Conservation (phyloP, 2,888 invertebrate genomes). For the Orgyia antiqua region DNA sequence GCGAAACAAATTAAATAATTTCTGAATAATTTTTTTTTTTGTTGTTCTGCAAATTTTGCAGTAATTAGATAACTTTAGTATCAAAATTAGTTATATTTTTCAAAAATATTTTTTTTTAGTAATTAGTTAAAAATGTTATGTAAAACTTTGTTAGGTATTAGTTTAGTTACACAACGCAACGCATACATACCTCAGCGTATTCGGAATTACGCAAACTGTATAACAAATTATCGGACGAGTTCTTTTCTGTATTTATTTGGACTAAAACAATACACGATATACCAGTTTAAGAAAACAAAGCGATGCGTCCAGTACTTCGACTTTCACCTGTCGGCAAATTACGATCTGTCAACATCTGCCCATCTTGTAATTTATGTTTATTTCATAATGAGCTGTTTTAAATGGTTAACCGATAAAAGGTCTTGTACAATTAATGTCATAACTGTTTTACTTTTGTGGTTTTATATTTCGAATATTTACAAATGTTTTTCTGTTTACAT, state of each 20-base stretch:
- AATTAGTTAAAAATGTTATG: neutral
- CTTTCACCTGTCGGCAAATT: slow-evolving; percentile 43
- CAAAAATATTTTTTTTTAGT: neutral
- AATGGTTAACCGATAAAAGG: too few species aligned
- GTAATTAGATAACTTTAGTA: neutral
- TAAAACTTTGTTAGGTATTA: too few species aligned
- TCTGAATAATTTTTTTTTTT: neutral
- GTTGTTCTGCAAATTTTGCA: neutral
- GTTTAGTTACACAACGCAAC: slow-evolving; percentile 21
- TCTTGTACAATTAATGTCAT: too few species aligned
- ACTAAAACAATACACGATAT: slow-evolving; percentile 21
- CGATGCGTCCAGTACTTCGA: slow-evolving; percentile 10
- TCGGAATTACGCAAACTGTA: slow-evolving; percentile 16
- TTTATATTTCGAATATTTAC: too few species aligned
- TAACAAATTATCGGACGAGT: slow-evolving; percentile 14
- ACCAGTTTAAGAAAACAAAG: slow-evolving; percentile 19
- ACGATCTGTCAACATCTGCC: slow-evolving; percentile 21
- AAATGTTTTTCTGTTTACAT: too few species aligned
- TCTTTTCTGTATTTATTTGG: slow-evolving; percentile 18
- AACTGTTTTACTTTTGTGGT: too few species aligned
- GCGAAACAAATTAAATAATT: neutral
- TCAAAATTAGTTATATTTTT: neutral
- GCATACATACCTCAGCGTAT: slow-evolving; percentile 6
- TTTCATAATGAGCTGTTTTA: too few species aligned
- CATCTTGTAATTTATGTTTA: slow-evolving; percentile 7